Percentiles rank a stretch among this genome's conserved stretches.
Evolutionary conservation across 2,797 vertebrate genomes (phyloP).

Genomic region (Anguilla pacifica): DNA sequence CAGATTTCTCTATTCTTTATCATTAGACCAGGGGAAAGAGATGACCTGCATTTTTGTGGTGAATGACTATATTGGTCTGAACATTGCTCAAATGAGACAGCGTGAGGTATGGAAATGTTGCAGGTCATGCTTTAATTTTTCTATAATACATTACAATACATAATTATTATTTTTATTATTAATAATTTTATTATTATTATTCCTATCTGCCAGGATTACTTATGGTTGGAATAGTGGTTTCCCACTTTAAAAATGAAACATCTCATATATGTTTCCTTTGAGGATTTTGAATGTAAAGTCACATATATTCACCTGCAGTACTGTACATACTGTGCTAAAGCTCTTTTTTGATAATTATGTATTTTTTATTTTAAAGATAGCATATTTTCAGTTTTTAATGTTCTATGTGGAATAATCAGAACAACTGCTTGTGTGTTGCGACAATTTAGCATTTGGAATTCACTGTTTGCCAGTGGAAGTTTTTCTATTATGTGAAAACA

Average conservation of each 20-base stretch:
- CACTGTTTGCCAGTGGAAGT: too few species aligned
- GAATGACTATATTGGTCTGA: neutral
- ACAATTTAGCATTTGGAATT: too few species aligned
- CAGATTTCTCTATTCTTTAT: slow-evolving; percentile 52
- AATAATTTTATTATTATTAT: neutral
- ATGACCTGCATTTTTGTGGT: neutral
- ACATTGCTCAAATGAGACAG: neutral
- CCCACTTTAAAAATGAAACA: neutral
- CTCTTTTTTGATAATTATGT: slow-evolving; percentile 5
- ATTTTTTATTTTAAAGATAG: too few species aligned
- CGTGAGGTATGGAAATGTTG: neutral
- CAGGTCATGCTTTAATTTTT: slow-evolving; percentile 5
- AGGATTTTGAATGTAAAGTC: slow-evolving; percentile 40
- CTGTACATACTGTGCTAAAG: slow-evolving; percentile 64
- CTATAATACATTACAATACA: neutral
- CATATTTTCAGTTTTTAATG: too few species aligned
- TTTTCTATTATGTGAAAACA: too few species aligned
- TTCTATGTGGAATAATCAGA: too few species aligned
- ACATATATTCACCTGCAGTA: slow-evolving; percentile 29
- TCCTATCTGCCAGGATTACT: neutral
- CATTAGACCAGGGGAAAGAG: slow-evolving; percentile 21
- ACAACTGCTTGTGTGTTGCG: too few species aligned
- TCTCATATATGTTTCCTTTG: neutral
- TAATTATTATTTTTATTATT: neutral
- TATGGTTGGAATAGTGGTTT: neutral